A percentile compares a stretch with the other conserved stretches of the same genome.
Conservation (phyloP, 92 coral and sea anemone genomes). For the Heliopora coerulea region DNA sequence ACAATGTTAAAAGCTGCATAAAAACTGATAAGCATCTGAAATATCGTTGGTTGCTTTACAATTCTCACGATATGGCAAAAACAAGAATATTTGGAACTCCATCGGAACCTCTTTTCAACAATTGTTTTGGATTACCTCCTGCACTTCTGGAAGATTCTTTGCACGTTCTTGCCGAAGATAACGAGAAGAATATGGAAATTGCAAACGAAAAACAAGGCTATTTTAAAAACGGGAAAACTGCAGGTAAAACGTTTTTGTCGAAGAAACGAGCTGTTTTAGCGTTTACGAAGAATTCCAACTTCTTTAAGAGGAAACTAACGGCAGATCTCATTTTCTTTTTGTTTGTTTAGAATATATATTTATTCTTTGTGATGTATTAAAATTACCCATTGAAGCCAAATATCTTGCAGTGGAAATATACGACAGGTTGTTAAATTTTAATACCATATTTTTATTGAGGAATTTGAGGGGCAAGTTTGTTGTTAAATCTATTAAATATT, state of each 20-base stretch:
- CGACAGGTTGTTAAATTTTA: slow-evolving; percentile 66
- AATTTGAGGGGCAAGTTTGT: no score
- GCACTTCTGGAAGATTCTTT: slow-evolving; percentile 90
- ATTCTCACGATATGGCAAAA: slow-evolving; percentile 57
- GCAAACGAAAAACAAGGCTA: slow-evolving; percentile 75
- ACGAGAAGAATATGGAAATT: slow-evolving; percentile 87
- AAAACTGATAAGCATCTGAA: not conserved
- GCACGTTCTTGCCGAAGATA: slow-evolving; percentile 88
- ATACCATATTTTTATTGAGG: no score
- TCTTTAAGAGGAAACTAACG: no score
- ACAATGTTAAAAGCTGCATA: not conserved
- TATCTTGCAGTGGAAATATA: slow-evolving; percentile 86
- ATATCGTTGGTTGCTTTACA: not conserved
- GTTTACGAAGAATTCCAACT: no score
- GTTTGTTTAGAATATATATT: slow-evolving; percentile 75
- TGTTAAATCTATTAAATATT: no score
- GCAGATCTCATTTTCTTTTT: not conserved
- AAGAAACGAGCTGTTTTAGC: no score
- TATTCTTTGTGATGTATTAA: slow-evolving; percentile 79
- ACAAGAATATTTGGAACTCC: slow-evolving; percentile 96
- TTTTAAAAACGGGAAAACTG: slow-evolving; percentile 83
- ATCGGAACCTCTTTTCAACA: slow-evolving; percentile 97
- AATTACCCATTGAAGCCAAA: slow-evolving; percentile 76
- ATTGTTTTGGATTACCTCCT: slow-evolving; percentile 74
- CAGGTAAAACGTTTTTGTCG: slow-evolving; percentile 61